A percentile compares a stretch with the other conserved stretches of the same genome.
Evolutionary conservation across 2,888 invertebrate species (phyloP).

Genomic region (Sarcophaga carnaria): DNA sequence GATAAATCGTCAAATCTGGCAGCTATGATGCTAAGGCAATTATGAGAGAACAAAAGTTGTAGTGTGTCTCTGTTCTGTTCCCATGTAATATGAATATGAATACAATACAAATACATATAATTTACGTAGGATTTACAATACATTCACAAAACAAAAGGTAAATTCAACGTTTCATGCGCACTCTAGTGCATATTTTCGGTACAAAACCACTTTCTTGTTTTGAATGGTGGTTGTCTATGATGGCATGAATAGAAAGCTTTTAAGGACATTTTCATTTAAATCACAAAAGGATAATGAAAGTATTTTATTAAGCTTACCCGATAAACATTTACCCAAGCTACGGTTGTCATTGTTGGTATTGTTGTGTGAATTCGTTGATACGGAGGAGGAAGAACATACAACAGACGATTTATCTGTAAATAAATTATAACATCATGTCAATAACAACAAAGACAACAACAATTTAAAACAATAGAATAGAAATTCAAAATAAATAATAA

Average conservation of each 20-base stretch:
- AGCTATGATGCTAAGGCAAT: no score
- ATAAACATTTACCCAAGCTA: constrained; percentile 77
- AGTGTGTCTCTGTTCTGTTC: no score
- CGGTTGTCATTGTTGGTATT: constrained; percentile 75
- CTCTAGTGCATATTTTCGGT: constrained; percentile 37
- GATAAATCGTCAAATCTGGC: no score
- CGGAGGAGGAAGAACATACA: constrained; percentile 76
- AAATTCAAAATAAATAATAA: constrained; percentile 1
- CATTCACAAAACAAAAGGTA: no score
- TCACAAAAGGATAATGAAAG: not conserved
- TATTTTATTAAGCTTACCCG: constrained; percentile 75
- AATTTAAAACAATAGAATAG: constrained; percentile 7
- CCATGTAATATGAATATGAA: no score
- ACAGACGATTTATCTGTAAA: constrained; percentile 79
- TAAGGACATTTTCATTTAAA: constrained; percentile 31
- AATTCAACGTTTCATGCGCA: constrained; percentile 45
- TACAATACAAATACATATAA: no score
- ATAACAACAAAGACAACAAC: constrained; percentile 43
- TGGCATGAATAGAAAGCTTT: constrained; percentile 69
- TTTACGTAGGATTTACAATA: no score
- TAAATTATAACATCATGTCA: constrained; percentile 46
- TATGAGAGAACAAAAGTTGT: no score
- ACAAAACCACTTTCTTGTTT: not conserved
- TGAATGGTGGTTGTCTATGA: constrained; percentile 73
- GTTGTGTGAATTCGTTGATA: constrained; percentile 71